phyloP scores from a whole-genome alignment of 2,888 invertebrate species.

The Eumacrocentrus americanus region DNA sequence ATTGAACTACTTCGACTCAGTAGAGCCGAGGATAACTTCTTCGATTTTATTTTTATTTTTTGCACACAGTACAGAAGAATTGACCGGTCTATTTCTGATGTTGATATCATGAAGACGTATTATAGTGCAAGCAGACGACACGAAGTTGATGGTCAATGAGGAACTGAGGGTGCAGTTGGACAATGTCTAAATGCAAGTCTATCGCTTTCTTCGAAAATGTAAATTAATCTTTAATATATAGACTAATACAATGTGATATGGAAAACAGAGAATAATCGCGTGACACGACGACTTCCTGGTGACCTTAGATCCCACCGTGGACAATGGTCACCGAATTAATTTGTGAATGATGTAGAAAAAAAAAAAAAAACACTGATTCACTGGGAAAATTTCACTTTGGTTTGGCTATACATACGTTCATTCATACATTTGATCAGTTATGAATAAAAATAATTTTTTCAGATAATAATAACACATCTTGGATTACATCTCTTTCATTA shows the following conservation, averaged over 20 bases:
- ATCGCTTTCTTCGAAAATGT: slow-evolving; percentile 6
- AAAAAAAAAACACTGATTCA: background rate
- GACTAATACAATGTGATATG: background rate
- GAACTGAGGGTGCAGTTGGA: slow-evolving; percentile 2
- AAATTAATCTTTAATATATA: slow-evolving; percentile 9
- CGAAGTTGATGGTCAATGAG: background rate
- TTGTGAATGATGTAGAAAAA: background rate
- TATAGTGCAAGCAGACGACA: background rate
- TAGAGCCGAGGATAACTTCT: background rate
- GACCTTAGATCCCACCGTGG: slow-evolving; percentile 14
- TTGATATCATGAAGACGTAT: background rate
- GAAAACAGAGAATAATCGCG: slow-evolving; percentile 8
- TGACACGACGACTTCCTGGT: slow-evolving; percentile 6
- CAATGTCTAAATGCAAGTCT: background rate
- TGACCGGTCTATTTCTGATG: too few relatives aligned
- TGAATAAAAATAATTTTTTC: too few relatives aligned
- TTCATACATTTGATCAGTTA: too few relatives aligned
- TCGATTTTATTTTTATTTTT: too few relatives aligned
- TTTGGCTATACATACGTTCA: too few relatives aligned
- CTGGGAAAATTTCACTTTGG: background rate
- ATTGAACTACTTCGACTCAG: background rate
- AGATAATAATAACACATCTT: too few relatives aligned
- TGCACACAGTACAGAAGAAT: background rate
- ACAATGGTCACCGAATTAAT: slow-evolving; percentile 10
- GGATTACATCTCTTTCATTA: too few relatives aligned